Percentiles rank a stretch among this genome's conserved stretches.
phyloP scores from a whole-genome alignment of 2,113 vertebrate species.

The Mus pahari region DNA sequence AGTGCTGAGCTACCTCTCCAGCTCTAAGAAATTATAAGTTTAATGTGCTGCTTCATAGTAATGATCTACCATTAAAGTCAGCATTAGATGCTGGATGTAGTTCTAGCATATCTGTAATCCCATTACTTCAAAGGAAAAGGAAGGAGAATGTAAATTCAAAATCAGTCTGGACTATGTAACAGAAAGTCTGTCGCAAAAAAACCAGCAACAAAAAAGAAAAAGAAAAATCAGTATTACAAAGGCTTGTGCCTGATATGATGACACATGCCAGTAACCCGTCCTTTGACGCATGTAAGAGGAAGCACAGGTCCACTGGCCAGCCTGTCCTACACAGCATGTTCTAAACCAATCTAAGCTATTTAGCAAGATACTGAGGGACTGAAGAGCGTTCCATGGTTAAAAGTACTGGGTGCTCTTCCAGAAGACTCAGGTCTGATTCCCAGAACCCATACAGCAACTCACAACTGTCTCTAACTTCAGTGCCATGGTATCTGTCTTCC shows the following conservation, averaged over 20 bases:
- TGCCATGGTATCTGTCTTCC: neutral
- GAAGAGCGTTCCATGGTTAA: neutral
- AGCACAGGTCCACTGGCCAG: neutral
- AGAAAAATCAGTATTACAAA: neutral
- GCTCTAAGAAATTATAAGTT: conserved; percentile 47
- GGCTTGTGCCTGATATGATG: neutral
- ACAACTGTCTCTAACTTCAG: neutral
- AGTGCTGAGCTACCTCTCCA: neutral
- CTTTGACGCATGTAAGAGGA: neutral
- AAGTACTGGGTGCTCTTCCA: neutral
- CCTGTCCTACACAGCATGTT: neutral
- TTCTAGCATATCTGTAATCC: neutral
- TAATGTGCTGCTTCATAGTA: conserved; percentile 18
- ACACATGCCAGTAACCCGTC: neutral
- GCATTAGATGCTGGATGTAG: neutral
- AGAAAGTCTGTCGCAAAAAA: neutral
- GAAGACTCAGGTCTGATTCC: neutral
- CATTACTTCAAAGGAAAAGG: neutral
- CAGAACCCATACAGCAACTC: neutral
- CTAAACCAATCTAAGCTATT: neutral
- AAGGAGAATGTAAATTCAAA: neutral
- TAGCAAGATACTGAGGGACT: neutral
- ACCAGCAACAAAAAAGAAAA: neutral
- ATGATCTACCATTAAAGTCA: neutral
- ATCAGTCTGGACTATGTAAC: neutral